These are phyloP conservation scores for Mythimna vitellina DNA, from an alignment of 2,888 invertebrate genomes.

Conservation along the genomic window DNA sequence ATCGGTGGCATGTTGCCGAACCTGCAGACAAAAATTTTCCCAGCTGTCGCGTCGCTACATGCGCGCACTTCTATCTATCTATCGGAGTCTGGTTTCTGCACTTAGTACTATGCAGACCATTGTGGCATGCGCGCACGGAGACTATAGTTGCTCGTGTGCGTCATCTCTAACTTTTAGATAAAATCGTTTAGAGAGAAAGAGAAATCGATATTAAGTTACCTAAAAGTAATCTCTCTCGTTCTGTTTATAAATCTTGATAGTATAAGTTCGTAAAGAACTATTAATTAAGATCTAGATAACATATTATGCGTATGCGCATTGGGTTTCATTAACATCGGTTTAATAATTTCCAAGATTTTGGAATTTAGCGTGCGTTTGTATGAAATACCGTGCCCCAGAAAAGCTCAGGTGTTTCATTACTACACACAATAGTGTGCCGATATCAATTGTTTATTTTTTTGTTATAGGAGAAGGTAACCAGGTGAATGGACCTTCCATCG, in stretches of 20 bases:
- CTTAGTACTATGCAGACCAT: too few species aligned
- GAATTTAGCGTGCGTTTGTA: not conserved
- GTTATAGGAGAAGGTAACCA: slow-evolving; percentile 86
- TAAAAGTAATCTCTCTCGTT: not conserved
- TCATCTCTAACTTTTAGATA: too few species aligned
- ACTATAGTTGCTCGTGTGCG: too few species aligned
- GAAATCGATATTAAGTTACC: not conserved
- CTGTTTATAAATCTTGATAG: not conserved
- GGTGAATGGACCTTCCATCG: slow-evolving; percentile 92
- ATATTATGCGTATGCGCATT: too few species aligned
- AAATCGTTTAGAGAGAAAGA: not conserved
- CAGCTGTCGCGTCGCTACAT: too few species aligned
- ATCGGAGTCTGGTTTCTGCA: too few species aligned
- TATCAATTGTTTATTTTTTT: not conserved
- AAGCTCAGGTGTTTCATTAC: not conserved
- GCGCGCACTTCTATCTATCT: too few species aligned
- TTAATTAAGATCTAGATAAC: too few species aligned
- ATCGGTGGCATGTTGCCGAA: too few species aligned
- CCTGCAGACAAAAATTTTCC: too few species aligned
- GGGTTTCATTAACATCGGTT: not conserved
- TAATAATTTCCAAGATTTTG: not conserved
- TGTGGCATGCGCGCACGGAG: too few species aligned
- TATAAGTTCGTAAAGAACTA: not conserved
- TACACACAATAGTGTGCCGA: not conserved
- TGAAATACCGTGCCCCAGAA: not conserved